These are phyloP conservation scores for Menidia menidia DNA, from an alignment of 2,797 vertebrate species.

Conservation along the genomic window DNA sequence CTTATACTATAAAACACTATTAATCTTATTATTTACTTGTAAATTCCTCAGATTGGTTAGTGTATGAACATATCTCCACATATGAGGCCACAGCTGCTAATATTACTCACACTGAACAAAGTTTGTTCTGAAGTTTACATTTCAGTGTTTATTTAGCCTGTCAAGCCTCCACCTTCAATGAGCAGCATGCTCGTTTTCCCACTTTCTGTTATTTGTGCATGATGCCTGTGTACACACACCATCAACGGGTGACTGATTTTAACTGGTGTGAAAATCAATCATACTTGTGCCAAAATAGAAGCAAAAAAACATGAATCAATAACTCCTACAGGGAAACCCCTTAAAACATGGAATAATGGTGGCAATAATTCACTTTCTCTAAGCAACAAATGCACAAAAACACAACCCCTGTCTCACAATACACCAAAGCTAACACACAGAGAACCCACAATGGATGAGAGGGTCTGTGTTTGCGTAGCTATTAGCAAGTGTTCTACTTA, in stretches of 20 bases:
- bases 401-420: constrained; percentile 54
- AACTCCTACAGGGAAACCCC: constrained; percentile 35
- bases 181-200: constrained; percentile 22
- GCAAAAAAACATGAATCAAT: constrained; percentile 13
- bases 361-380: constrained; percentile 62
- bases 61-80: neutral
- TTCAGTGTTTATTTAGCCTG: constrained; percentile 12
- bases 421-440: constrained; percentile 75
- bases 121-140: constrained; percentile 14
- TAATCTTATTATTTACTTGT: no score
- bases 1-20: no score
- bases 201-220: constrained; percentile 15
- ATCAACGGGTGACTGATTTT: constrained; percentile 1
- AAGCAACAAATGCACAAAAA: constrained; percentile 42
- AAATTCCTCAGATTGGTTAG: no score
- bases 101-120: neutral
- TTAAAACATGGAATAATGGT: constrained; percentile 46
- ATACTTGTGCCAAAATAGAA: constrained; percentile 15
- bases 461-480: constrained; percentile 72
- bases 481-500: constrained; percentile 76
- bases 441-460: constrained; percentile 68
- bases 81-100: neutral
- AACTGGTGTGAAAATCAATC: constrained; percentile 7
- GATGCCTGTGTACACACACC: constrained; percentile 11
- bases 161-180: neutral